phyloP scores from a whole-genome alignment of 2,797 vertebrate species.

The Phataginus tetradactyla region DNA sequence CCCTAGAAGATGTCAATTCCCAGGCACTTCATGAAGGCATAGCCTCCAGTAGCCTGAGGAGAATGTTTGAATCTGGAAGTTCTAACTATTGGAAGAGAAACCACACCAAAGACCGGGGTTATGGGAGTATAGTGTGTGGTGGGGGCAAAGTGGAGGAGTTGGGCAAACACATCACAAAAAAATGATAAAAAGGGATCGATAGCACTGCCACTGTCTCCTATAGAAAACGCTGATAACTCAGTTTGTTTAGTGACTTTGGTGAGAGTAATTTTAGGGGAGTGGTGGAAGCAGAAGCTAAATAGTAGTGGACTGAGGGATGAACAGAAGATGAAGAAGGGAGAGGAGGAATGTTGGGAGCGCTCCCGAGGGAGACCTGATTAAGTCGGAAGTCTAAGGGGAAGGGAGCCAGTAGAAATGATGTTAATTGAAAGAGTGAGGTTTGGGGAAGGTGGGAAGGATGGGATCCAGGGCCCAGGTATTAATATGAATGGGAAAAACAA shows the following conservation, averaged over 20 bases:
- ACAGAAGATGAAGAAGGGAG: background rate
- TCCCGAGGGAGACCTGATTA: background rate
- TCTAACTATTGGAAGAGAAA: background rate
- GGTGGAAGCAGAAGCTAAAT: background rate
- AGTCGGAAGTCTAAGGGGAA: background rate
- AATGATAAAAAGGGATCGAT: background rate
- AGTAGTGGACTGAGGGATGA: background rate
- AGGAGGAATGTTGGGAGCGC: background rate
- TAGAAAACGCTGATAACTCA: background rate
- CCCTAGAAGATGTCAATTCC: background rate
- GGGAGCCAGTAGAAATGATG: background rate
- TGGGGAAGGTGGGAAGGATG: background rate
- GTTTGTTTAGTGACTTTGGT: background rate
- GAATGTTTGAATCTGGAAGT: background rate
- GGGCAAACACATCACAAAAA: background rate
- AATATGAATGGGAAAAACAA: background rate
- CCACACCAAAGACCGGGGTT: background rate
- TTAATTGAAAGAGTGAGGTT: background rate
- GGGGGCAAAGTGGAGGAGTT: accelerated
- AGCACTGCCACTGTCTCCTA: background rate
- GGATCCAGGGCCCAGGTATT: background rate
- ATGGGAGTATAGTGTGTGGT: background rate
- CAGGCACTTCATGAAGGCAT: background rate
- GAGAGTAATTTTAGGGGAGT: background rate
- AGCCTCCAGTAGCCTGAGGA: background rate